Percentiles rank a stretch among this genome's conserved stretches.
These are phyloP conservation scores for Mormoops blainvillei DNA, from an alignment of 2,113 vertebrate species.

Conservation along the genomic window DNA sequence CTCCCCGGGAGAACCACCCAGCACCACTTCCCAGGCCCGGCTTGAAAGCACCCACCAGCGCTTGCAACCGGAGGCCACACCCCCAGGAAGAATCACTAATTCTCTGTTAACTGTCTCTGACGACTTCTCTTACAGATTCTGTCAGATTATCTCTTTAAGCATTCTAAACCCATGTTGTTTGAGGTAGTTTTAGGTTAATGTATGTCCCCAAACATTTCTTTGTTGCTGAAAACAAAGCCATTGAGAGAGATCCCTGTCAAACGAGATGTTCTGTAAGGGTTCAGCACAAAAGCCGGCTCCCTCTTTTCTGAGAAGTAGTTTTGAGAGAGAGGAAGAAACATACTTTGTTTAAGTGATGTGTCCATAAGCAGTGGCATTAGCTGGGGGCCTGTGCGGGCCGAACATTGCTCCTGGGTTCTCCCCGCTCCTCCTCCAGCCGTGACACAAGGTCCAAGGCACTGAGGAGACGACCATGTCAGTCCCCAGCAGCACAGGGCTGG, in stretches of 20 bases:
- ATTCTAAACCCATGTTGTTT: conserved; percentile 55
- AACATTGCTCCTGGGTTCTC: accelerated
- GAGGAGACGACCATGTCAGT: accelerated
- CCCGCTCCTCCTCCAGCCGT: not conserved
- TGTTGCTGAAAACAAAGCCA: conserved; percentile 47
- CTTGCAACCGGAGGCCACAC: conserved; percentile 59
- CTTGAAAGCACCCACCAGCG: conserved; percentile 57
- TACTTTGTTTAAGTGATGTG: too few relatives aligned
- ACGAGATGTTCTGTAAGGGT: conserved; percentile 1
- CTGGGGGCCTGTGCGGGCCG: not conserved
- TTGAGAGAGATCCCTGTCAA: not conserved
- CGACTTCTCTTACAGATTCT: conserved; percentile 17
- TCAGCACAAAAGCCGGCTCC: not conserved
- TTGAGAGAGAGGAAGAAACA: not conserved
- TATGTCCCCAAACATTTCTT: conserved; percentile 40
- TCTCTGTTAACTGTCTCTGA: conserved; percentile 50
- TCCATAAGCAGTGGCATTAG: not conserved
- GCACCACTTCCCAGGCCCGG: not conserved
- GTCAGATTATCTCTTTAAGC: conserved; percentile 63
- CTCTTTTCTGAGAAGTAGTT: not conserved
- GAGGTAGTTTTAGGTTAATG: conserved; percentile 57
- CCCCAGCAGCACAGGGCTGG: accelerated
- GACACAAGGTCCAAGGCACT: not conserved
- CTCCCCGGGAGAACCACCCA: not conserved
- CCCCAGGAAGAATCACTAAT: conserved; percentile 62